Conservation (phyloP, 2,888 invertebrate species). For the Amiota mariae region DNA sequence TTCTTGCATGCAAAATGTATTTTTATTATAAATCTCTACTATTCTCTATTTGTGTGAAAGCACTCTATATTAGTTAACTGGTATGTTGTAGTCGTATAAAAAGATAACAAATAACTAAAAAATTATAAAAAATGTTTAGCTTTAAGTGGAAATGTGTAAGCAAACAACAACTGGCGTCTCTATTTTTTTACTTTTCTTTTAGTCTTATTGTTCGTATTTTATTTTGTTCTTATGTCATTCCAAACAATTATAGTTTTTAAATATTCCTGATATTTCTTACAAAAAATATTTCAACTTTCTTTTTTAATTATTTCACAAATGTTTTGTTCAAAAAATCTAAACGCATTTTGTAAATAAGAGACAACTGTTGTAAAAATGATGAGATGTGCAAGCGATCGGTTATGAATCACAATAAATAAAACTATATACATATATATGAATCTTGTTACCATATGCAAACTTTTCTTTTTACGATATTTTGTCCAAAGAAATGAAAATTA, state of each 20-base stretch:
- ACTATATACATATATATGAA: background rate
- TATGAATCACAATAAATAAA: constrained; percentile 17
- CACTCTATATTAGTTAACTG: constrained; percentile 13
- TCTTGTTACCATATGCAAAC: no score
- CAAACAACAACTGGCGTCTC: background rate
- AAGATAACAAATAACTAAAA: background rate
- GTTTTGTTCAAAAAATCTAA: background rate
- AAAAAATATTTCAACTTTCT: background rate
- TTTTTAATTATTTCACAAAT: background rate
- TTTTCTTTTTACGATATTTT: no score
- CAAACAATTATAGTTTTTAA: background rate
- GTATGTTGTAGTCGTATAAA: constrained; percentile 3
- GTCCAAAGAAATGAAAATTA: no score
- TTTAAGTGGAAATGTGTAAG: constrained; percentile 10
- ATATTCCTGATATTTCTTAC: background rate
- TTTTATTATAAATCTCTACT: constrained; percentile 22
- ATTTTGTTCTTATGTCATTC: constrained; percentile 5
- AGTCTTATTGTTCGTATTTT: background rate
- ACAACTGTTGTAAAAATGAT: constrained; percentile 19
- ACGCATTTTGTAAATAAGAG: constrained; percentile 19
- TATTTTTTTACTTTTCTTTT: background rate
- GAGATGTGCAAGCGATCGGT: constrained; percentile 7
- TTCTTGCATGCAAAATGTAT: constrained; percentile 13
- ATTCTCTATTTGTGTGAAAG: background rate
- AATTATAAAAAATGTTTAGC: constrained; percentile 5